Evolutionary conservation across 30 jellyfish, hydroid and myxozoan species (phyloP).

Genomic region (Pseudorhiza aurosa): DNA sequence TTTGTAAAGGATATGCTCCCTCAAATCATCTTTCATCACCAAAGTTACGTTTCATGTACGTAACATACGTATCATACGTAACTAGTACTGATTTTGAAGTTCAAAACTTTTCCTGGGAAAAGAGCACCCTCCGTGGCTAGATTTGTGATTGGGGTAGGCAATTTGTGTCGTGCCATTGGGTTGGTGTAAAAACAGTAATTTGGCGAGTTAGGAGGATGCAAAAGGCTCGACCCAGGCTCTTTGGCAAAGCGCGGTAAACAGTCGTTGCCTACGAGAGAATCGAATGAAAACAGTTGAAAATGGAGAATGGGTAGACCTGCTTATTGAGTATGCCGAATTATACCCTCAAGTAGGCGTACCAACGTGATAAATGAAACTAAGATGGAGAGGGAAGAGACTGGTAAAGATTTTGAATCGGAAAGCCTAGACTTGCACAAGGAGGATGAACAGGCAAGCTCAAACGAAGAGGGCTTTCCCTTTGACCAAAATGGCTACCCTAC

Average conservation of each 20-base stretch:
- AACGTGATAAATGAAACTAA: not conserved
- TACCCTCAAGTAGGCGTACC: not conserved
- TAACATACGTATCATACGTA: no score
- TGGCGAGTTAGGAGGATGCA: no score
- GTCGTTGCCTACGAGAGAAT: slow-evolving; percentile 58
- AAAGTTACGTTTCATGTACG: no score
- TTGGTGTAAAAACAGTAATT: no score
- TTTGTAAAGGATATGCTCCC: no score
- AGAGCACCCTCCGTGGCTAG: no score
- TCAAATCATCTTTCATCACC: no score
- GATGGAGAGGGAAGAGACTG: not conserved
- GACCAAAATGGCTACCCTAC: slow-evolving; percentile 37
- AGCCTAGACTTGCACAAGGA: not conserved
- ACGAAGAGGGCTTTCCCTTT: slow-evolving; percentile 26
- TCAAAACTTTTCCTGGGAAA: no score
- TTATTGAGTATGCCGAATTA: not conserved
- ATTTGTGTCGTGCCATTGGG: no score
- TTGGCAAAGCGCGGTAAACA: slow-evolving; percentile 16
- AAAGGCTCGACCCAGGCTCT: slow-evolving; percentile 31
- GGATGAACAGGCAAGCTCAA: slow-evolving; percentile 28
- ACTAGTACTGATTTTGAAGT: no score
- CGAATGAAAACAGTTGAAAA: slow-evolving; percentile 37
- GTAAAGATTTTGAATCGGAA: not conserved
- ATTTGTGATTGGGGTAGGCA: no score
- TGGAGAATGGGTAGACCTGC: not conserved